Evolutionary conservation across 2,888 invertebrate genomes (phyloP).

Genomic region (Elmis aenea): DNA sequence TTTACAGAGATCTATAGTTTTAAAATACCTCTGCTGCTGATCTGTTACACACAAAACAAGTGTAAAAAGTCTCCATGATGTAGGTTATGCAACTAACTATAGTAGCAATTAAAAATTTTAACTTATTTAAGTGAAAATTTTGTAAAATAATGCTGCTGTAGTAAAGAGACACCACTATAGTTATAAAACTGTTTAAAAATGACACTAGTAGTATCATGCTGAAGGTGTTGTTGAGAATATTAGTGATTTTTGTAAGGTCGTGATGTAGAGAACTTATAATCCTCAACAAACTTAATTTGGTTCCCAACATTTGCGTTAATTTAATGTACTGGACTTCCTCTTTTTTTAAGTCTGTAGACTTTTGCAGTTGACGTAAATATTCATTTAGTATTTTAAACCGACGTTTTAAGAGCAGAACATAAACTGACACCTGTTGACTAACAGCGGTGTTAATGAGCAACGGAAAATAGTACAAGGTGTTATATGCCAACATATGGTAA

Average conservation of each 20-base stretch:
- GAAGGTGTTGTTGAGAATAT: conserved; percentile 27
- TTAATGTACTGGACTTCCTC: conserved; percentile 17
- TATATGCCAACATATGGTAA: conserved; percentile 7
- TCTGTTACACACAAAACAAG: conserved; percentile 30
- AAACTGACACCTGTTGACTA: conserved; percentile 22
- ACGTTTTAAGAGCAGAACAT: conserved; percentile 18
- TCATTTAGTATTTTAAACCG: conserved; percentile 24
- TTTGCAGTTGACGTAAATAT: conserved; percentile 21
- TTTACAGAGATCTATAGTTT: no score
- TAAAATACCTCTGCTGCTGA: conserved; percentile 31
- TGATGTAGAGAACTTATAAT: conserved; percentile 29
- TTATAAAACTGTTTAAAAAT: conserved; percentile 29
- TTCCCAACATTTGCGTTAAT: conserved; percentile 19
- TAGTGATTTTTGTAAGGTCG: conserved; percentile 27
- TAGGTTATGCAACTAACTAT: conserved; percentile 13
- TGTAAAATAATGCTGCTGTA: conserved; percentile 18
- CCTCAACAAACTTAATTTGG: conserved; percentile 20
- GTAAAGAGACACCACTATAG: conserved; percentile 29
- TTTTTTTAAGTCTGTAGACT: conserved; percentile 4
- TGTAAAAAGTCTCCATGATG: conserved; percentile 25
- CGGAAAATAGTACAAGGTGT: conserved; percentile 16
- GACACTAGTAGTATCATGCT: conserved; percentile 26
- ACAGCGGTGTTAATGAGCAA: conserved; percentile 18
- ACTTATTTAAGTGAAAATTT: conserved; percentile 3
- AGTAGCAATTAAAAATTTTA: conserved; percentile 6